Percentiles rank a stretch among this genome's conserved stretches.
Evolutionary conservation across 92 coral and sea anemone species (phyloP).

Genomic region (Parazoanthus darwini): DNA sequence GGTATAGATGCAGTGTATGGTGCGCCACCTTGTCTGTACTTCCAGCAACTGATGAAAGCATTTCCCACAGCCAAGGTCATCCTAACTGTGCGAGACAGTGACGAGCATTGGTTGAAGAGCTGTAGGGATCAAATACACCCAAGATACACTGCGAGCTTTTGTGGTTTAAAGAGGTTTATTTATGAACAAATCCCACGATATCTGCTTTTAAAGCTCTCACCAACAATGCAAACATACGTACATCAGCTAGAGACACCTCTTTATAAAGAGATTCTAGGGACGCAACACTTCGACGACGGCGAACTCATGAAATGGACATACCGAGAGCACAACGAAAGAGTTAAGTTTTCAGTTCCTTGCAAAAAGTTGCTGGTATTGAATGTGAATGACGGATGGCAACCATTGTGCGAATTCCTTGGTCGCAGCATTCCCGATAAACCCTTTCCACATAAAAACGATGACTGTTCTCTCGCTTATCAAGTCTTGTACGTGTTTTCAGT

Average conservation of each 20-base stretch:
- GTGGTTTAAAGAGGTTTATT: slow-evolving; percentile 6
- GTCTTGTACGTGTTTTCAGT: slow-evolving; percentile 7
- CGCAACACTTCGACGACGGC: slow-evolving; percentile 7
- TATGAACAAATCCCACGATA: slow-evolving; percentile 12
- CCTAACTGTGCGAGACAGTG: slow-evolving; percentile 11
- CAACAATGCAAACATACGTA: slow-evolving; percentile 31
- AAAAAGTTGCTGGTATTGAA: slow-evolving; percentile 2
- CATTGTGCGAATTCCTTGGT: slow-evolving; percentile 25
- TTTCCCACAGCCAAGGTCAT: slow-evolving; percentile 20
- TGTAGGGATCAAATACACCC: slow-evolving; percentile 1
- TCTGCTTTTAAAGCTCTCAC: slow-evolving; percentile 10
- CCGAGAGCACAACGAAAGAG: slow-evolving; percentile 17
- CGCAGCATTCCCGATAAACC: slow-evolving; percentile 8
- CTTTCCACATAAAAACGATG: slow-evolving; percentile 2
- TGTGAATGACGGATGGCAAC: slow-evolving; percentile 34
- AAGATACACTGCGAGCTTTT: neutral
- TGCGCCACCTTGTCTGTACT: slow-evolving; percentile 10
- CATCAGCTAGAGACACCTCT: neutral
- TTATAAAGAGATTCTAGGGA: neutral
- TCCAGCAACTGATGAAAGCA: neutral
- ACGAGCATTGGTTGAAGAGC: slow-evolving; percentile 11
- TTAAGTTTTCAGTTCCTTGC: neutral
- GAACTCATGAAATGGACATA: slow-evolving; percentile 40
- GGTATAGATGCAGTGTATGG: slow-evolving; percentile 4
- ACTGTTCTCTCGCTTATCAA: neutral